phyloP scores from a whole-genome alignment of 2,113 vertebrate species.

The Mixornis gularis region DNA sequence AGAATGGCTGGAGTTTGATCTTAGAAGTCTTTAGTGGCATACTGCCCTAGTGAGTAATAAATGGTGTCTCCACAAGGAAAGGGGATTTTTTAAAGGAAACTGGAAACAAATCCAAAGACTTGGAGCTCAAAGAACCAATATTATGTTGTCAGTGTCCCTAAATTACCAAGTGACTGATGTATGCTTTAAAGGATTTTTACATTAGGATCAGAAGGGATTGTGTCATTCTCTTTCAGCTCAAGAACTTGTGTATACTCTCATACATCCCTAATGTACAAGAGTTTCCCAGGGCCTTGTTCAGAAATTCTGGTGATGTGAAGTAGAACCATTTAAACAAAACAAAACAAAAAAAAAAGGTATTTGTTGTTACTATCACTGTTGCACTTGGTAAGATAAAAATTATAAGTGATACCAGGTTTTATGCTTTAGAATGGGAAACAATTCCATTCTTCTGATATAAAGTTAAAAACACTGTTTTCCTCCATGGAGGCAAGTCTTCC shows the following conservation, averaged over 20 bases:
- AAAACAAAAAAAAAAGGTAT: background rate
- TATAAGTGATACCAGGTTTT: background rate
- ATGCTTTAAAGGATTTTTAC: background rate
- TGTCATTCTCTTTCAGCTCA: background rate
- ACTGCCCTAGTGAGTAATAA: background rate
- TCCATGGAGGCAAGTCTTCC: background rate
- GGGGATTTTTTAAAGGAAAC: background rate
- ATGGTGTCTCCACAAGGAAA: background rate
- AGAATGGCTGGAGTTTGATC: background rate
- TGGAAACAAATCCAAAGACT: background rate
- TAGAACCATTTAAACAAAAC: background rate
- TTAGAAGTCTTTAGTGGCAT: background rate
- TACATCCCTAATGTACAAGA: conserved; percentile 9
- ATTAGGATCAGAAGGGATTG: background rate
- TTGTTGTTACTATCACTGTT: background rate
- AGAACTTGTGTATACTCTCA: background rate
- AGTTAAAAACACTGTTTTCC: background rate
- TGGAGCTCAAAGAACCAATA: background rate
- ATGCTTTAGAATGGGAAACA: background rate
- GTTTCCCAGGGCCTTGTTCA: background rate
- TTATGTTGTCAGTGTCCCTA: background rate
- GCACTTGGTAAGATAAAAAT: background rate
- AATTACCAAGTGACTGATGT: background rate
- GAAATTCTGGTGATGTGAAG: background rate
- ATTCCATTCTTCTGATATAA: background rate